Evolutionary conservation across 2,888 invertebrate genomes (phyloP), one percentile per base, ranked within the genome.

Genomic region (Allacma fusca): DNA sequence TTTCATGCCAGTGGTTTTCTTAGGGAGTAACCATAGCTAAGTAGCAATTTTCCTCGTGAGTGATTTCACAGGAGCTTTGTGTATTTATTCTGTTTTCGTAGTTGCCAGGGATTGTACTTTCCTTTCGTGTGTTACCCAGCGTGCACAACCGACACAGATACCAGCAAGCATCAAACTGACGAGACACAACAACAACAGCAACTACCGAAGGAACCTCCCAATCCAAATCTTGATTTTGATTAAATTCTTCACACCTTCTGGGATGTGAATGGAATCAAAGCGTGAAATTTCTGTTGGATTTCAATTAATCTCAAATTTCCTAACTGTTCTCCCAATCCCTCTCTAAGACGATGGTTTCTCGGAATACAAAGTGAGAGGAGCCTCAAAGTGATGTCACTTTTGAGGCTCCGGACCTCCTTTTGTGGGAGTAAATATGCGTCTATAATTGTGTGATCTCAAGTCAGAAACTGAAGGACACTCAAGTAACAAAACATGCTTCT

Each of bases 1-100:
- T 50, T 50, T 50, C 50, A n/a, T 50, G 2, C 50, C n/a, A 50
- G 19, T 50, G 50, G 50, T 50, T 50, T 50, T 50, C 50, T 50
- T 19, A 50, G 50, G n/a, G 50, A 50, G n/a, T 50, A 50, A 19
- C 50, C 50, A 13, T 19, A 50, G 50, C n/a, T 62, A 26, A 26
- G 24, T 26, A 26, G 70, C 50, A 44, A 70, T 70, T 70, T 70
- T 50, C 50, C 70, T 24, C 44, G 24, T 21, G 43, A 70, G 50
- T 70, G 70, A 70, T 43, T 70, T 70, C 26, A 21, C 70, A 44
- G 24, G 24, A 62, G 62, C 21, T 62, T 62, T 62, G 23, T 62
- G 7, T 62, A 24, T 62, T 62, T 62, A 62, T 62, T 50, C 19
- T 50, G 16, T 50, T 24, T 12, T 62, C 62, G 62, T 62, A 50